Conservation (phyloP, 2,113 vertebrate genomes). For the Glareola pratincola region DNA sequence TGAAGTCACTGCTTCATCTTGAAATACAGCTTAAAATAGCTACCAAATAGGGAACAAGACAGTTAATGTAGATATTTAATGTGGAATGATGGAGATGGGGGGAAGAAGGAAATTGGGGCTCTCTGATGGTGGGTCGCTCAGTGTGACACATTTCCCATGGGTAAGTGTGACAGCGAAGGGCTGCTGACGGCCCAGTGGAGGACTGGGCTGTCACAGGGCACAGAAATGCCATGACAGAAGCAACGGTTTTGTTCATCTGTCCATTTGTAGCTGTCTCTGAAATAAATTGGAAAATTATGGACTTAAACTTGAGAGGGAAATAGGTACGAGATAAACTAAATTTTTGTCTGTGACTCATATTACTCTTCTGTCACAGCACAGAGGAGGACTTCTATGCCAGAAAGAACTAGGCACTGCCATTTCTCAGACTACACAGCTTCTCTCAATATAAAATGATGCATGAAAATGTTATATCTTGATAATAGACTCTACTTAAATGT, state of each 20-base stretch:
- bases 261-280: background rate
- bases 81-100: background rate
- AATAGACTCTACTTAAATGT: conserved; percentile 13
- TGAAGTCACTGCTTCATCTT: background rate
- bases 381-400: background rate
- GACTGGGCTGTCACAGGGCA: background rate
- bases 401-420: background rate
- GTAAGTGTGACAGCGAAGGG: background rate
- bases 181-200: background rate
- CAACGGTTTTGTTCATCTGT: background rate
- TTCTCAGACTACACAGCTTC: background rate
- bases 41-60: background rate
- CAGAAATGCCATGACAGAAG: background rate
- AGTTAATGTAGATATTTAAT: background rate
- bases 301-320: background rate
- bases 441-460: background rate
- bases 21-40: background rate
- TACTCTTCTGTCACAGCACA: background rate
- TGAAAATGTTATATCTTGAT: conserved; percentile 8
- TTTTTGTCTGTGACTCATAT: background rate
- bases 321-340: background rate
- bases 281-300: background rate
- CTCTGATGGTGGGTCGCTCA: background rate
- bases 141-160: background rate
- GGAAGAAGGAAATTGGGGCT: background rate